Evolutionary conservation across 2,797 vertebrate species (phyloP).

Genomic region (Brotula barbata): DNA sequence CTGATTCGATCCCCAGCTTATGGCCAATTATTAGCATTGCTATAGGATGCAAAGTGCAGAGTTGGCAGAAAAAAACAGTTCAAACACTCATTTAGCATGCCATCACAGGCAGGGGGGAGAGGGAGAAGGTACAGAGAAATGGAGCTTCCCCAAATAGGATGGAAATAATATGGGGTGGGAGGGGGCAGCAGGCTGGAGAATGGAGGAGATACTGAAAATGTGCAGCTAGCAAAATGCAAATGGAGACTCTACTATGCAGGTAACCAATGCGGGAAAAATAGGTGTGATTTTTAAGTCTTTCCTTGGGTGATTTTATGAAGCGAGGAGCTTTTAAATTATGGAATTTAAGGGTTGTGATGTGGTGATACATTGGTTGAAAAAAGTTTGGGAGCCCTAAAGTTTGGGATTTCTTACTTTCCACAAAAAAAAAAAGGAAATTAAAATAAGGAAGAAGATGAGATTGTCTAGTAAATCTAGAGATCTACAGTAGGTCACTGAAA

Average conservation of each 20-base stretch:
- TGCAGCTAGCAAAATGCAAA: slow-evolving; percentile 71
- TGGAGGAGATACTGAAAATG: slow-evolving; percentile 48
- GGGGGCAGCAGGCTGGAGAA: slow-evolving; percentile 17
- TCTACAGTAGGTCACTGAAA: too few species aligned
- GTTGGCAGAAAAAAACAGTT: slow-evolving; percentile 61
- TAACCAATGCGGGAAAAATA: slow-evolving; percentile 15
- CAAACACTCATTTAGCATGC: slow-evolving; percentile 72
- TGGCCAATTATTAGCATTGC: slow-evolving; percentile 72
- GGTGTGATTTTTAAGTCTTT: neutral
- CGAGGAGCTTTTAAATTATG: slow-evolving; percentile 14
- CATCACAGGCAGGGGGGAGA: slow-evolving; percentile 49
- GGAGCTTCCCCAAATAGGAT: slow-evolving; percentile 44
- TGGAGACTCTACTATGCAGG: slow-evolving; percentile 33
- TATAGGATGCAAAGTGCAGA: slow-evolving; percentile 52
- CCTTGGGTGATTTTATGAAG: slow-evolving; percentile 14
- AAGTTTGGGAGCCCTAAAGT: slow-evolving; percentile 10
- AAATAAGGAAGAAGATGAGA: neutral
- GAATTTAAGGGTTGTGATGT: neutral
- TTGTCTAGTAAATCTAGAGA: too few species aligned
- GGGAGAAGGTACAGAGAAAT: slow-evolving; percentile 15
- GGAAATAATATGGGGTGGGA: slow-evolving; percentile 19
- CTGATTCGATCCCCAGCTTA: slow-evolving; percentile 71
- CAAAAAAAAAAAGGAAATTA: slow-evolving; percentile 6
- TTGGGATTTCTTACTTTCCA: slow-evolving; percentile 9
- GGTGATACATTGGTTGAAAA: neutral